Evolutionary conservation across 1,140 invertebrate genomes (phyloP), one percentile per base, ranked within the genome.

Genomic region (Diuraphis noxia): DNA sequence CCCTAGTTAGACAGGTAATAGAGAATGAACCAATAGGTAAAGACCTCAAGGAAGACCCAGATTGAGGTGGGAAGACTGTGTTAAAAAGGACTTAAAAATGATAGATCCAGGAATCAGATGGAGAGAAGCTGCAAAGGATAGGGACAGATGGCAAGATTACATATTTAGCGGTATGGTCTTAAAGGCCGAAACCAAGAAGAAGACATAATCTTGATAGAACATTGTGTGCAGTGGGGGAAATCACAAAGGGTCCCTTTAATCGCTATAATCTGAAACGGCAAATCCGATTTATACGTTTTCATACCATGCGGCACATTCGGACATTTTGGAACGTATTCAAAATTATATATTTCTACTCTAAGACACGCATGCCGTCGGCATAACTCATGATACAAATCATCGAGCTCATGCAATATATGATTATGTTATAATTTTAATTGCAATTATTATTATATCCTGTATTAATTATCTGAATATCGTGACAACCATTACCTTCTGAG

Each of bases 231-330:
- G 10, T 4, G 84, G 30, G 81, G 38, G 19, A 36, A 36, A 25
- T 34, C 43, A 86, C 84, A 87, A 46, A 87, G 85, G 49, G 46
- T 56, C 85, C 46, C 85, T 87, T 56, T 87, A 87, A 87, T 87
- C 85, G 56, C 49, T 49, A 87, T 87, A 87, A 87, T 87, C 85
- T 87, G n/a, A 87, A 87, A 56, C 17, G 49, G 36, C 85, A 56
- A 87, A 87, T 87, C 36, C 49, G 52, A 87, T 87, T 87, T 87
- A 38, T 49, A 56, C 85, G 25, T 34, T n/a, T 38, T 36, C n/a
- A 40, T 36, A 21, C 84, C 21, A 43, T 34, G 21, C 46, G 0
- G 56, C 56, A 72, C n/a, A 72, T n/a, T 72, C n/a, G 56, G n/a
- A 10, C 56, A 30, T 23, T 30, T 87, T 56, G 85, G 85, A 38